These are phyloP conservation scores for Ceratina japonica DNA, from an alignment of 1,140 invertebrate species.

Conservation along the genomic window DNA sequence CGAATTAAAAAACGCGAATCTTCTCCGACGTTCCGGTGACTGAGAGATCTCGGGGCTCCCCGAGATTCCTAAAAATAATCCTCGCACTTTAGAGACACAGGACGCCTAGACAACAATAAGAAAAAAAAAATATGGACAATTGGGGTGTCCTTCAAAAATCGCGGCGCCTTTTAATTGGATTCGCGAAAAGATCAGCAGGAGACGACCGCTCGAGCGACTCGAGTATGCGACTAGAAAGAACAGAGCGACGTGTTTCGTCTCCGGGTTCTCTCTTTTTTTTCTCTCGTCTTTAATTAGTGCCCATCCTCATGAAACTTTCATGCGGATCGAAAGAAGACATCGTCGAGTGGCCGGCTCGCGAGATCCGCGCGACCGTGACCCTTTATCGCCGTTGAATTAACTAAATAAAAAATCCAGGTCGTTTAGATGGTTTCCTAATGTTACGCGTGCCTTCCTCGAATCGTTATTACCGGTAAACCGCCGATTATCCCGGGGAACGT, in stretches of 20 bases:
- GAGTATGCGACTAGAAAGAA: background rate
- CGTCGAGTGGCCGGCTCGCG: conserved; percentile 14
- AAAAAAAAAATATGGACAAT: too few relatives aligned
- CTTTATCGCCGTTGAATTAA: conserved; percentile 42
- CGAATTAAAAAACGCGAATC: too few relatives aligned
- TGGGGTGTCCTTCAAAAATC: background rate
- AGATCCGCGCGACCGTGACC: conserved; percentile 48
- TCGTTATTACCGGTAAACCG: background rate
- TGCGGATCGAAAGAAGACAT: conserved; percentile 48
- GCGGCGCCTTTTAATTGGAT: conserved; percentile 30
- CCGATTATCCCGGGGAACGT: background rate
- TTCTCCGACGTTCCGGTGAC: too few relatives aligned
- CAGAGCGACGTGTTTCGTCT: background rate
- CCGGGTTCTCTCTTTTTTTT: background rate
- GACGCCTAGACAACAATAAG: too few relatives aligned
- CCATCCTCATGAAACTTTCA: conserved; percentile 46
- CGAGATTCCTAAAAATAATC: too few relatives aligned
- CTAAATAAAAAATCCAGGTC: conserved; percentile 44
- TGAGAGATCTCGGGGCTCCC: too few relatives aligned
- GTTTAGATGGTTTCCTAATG: conserved; percentile 51
- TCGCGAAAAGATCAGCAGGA: conserved; percentile 22
- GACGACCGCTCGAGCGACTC: background rate
- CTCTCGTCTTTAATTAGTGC: conserved; percentile 40
- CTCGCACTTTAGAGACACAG: too few relatives aligned
- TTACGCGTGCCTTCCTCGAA: conserved; percentile 12